Evolutionary conservation across 2,797 vertebrate genomes (phyloP), one percentile per base, ranked within the genome.

Genomic region (Salarias fasciatus): DNA sequence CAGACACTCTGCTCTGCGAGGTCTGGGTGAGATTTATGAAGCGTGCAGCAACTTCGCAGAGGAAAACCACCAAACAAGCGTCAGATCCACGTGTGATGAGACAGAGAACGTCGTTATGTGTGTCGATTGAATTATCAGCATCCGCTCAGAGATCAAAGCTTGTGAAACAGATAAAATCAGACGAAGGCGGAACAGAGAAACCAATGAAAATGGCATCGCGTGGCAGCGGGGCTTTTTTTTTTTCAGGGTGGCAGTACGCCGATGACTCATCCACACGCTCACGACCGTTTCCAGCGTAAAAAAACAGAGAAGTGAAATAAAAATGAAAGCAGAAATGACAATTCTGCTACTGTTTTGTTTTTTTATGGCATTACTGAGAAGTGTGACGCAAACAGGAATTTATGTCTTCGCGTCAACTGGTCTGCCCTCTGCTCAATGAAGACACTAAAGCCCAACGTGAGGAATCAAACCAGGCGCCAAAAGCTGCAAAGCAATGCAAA

Each of bases 181-280:
- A 60, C 14, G 4, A 14, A 45, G 50, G 50, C 47, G 44, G 68
- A 75, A 73, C 53, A 47, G 53, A 74, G 65, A 30, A 46, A 48
- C 53, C 43, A 49, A 5, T 72, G 67, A 63, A 7, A 36, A 46
- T 0, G n/a, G 51, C 46, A 9, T 57, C 63, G 15, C 3, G 18
- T 24, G 18, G 18, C 18, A 33, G 2, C 33, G 55, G 5, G 72
- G 63, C 65, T 28, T 72, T 71, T 24, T 46, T 75, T 61, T 24
- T 13, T 8, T 59, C 47, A 49, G n/a, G 31, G 52, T 65, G 72
- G 49, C 70, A 35, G 60, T 33, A n/a, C 6, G 58, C 11, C 3
- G 0, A 11, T 86, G 85, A 83, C 37, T 87, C 79, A 88, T 40
- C 11, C 8, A 46, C 56, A 50, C 5, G 1, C 69, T 59, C 1